These are phyloP conservation scores for Trachurus trachurus DNA, from an alignment of 2,797 vertebrate species.

Conservation along the genomic window DNA sequence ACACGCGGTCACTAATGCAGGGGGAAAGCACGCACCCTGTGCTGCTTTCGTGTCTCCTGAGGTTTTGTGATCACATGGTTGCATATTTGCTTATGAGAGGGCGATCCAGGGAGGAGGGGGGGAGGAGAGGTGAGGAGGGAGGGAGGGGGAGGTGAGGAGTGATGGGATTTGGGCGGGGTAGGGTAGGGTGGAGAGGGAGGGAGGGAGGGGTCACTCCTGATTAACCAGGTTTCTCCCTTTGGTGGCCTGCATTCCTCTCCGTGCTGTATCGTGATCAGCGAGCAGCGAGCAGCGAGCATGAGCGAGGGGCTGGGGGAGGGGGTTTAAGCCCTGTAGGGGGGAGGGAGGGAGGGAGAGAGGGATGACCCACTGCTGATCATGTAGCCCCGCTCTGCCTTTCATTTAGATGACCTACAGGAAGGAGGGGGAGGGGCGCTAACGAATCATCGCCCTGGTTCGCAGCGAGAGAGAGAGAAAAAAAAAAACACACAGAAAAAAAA, in stretches of 20 bases:
- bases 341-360: conserved; percentile 30
- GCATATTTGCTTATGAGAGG: conserved; percentile 71
- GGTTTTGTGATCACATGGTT: conserved; percentile 71
- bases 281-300: conserved; percentile 3
- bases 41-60: conserved; percentile 63
- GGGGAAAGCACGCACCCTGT: conserved; percentile 57
- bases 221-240: conserved; percentile 61
- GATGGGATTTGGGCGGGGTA: conserved; percentile 59
- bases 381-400: conserved; percentile 46
- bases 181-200: conserved; percentile 7
- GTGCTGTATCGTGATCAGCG: conserved; percentile 53
- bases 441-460: background rate
- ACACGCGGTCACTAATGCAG: conserved; percentile 66
- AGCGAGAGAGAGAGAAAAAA: too few species aligned
- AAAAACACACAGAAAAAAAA: background rate
- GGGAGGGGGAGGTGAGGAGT: conserved; percentile 14
- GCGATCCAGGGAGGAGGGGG: conserved; percentile 27
- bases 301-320: conserved; percentile 42
- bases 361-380: conserved; percentile 62
- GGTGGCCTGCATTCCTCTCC: conserved; percentile 74
- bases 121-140: background rate
- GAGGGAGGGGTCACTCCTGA: conserved; percentile 55
- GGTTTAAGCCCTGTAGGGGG: conserved; percentile 51
- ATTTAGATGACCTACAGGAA: conserved; percentile 53
- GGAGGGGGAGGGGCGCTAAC: conserved; percentile 44